Evolutionary conservation across 1,140 invertebrate genomes (phyloP).

Genomic region (Hycleus cichorii): DNA sequence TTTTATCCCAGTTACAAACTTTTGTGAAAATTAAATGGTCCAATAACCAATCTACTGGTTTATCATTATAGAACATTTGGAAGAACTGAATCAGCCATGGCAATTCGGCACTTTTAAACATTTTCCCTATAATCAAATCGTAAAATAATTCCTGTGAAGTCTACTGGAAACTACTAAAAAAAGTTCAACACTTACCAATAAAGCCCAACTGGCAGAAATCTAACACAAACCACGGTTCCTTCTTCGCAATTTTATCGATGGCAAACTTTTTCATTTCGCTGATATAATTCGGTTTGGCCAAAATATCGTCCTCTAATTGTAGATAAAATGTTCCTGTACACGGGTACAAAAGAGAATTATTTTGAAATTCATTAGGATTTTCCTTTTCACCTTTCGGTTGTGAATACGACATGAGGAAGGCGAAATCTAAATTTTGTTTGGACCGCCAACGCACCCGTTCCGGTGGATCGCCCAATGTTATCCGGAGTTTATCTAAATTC

Average conservation of each 20-base stretch:
- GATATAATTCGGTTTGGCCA: conserved; percentile 81
- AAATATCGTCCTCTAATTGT: conserved; percentile 93
- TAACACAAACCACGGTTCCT: conserved; percentile 80
- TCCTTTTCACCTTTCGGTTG: conserved; percentile 55
- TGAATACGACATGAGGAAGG: conserved; percentile 93
- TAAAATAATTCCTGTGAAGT: background rate
- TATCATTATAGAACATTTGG: conserved; percentile 88
- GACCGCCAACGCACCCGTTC: conserved; percentile 90
- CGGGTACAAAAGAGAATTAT: conserved; percentile 1
- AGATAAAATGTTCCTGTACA: conserved; percentile 61
- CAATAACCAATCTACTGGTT: conserved; percentile 94
- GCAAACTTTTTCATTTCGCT: conserved; percentile 85
- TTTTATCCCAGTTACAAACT: conserved; percentile 81
- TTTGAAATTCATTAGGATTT: background rate
- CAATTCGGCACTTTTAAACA: conserved; percentile 85
- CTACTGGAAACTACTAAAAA: background rate
- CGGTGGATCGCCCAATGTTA: conserved; percentile 79
- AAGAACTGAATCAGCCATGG: conserved; percentile 88
- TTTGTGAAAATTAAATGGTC: conserved; percentile 87
- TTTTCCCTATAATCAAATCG: conserved; percentile 62
- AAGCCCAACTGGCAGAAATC: conserved; percentile 93
- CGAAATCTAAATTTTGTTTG: conserved; percentile 94
- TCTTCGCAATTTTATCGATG: conserved; percentile 64
- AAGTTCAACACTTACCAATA: conserved; percentile 56
- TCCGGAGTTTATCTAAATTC: conserved; percentile 66